Percentiles rank a stretch among this genome's conserved stretches.
Conservation (phyloP, 2,797 vertebrate species). For the Brachyalestes nurse region DNA sequence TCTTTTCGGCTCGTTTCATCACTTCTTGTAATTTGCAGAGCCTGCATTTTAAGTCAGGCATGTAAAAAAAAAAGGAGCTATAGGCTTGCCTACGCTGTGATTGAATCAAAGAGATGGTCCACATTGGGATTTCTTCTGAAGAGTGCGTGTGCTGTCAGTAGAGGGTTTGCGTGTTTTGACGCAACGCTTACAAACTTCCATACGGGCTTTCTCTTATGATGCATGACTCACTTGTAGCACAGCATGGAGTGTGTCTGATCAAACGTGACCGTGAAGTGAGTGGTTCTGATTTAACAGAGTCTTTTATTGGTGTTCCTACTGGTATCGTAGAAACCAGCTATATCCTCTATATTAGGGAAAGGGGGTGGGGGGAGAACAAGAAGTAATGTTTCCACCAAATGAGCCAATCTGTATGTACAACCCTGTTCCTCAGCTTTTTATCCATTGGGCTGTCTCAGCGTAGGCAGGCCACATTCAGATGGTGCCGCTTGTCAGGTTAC, state of each 20-base stretch:
- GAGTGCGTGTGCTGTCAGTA: neutral
- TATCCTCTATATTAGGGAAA: neutral
- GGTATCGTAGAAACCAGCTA: neutral
- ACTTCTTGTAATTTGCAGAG: neutral
- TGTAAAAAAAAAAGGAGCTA: neutral
- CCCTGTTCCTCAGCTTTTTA: neutral
- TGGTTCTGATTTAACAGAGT: neutral
- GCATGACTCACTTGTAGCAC: neutral
- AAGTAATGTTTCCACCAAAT: neutral
- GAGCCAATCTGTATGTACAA: neutral
- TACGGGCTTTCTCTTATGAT: neutral
- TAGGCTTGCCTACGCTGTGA: too few species aligned
- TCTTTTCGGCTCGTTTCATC: neutral
- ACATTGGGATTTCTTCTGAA: neutral
- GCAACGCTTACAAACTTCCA: constrained; percentile 9
- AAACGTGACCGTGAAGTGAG: neutral
- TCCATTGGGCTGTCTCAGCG: neutral
- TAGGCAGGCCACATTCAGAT: neutral
- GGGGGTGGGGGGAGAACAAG: neutral
- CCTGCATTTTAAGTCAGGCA: neutral
- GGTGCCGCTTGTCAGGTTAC: constrained; percentile 22
- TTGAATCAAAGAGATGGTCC: neutral
- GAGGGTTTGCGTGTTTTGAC: constrained; percentile 7
- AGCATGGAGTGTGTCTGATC: constrained; percentile 4
- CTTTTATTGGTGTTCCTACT: neutral